Evolutionary conservation across 2,888 invertebrate species (phyloP).

Genomic region (Girardia tigrina): DNA sequence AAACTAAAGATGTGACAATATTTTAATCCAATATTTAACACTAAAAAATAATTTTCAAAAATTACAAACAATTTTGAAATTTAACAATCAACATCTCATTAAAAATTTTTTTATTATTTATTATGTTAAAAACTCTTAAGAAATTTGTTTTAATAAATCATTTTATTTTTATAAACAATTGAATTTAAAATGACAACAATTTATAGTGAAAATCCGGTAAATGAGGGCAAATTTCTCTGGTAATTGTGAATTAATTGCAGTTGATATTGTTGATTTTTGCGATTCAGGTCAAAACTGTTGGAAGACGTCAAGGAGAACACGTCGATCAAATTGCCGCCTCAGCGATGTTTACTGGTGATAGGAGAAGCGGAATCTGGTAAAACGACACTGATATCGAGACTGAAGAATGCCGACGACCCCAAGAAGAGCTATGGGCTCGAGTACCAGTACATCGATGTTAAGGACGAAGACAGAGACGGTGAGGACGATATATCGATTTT

Average conservation of each 20-base stretch:
- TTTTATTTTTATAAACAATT: constrained; percentile 8
- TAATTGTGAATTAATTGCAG: too few species aligned
- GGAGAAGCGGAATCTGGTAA: constrained; percentile 96
- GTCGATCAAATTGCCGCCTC: constrained; percentile 80
- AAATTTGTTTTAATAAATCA: background rate
- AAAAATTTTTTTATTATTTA: too few species aligned
- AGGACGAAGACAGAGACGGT: constrained; percentile 96
- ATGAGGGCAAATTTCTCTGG: constrained; percentile 19
- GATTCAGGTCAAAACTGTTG: constrained; percentile 73
- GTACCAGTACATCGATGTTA: constrained; percentile 89
- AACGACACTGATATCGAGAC: constrained; percentile 85
- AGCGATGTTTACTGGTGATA: constrained; percentile 70
- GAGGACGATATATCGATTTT: constrained; percentile 41
- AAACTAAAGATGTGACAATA: too few species aligned
- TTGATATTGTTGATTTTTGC: too few species aligned
- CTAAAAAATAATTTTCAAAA: too few species aligned
- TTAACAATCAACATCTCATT: too few species aligned
- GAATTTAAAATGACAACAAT: constrained; percentile 20
- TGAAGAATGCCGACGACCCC: constrained; percentile 88
- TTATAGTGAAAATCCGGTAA: background rate
- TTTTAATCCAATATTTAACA: too few species aligned
- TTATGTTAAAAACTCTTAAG: too few species aligned
- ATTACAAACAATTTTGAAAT: too few species aligned
- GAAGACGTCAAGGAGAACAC: constrained; percentile 86
- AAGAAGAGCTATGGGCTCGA: constrained; percentile 91